Base-by-base conservation (phyloP, 2,888 invertebrate genomes). In the Pyrrhia umbra region DNA sequence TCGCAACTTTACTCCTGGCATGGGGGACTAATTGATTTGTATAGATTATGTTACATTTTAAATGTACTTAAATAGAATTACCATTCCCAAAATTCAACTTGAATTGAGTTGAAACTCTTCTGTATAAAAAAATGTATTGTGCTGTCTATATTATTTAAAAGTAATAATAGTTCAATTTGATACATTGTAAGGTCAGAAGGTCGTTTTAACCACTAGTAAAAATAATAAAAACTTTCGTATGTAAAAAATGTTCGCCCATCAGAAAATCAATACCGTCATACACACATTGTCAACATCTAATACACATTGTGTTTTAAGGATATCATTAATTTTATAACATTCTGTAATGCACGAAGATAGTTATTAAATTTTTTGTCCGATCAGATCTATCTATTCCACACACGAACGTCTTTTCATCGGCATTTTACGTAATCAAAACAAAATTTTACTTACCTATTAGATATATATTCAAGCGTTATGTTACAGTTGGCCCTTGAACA, bases 351-450 rank as follows among this genome's bases (percentile, higher is more conserved):
- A 2, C 21, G 5, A 6, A n/a, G 21, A n/a, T 6, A 6, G n/a
- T 15, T 21, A 21, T 13, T 6, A n/a, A 5, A 21, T 2, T 13
- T 1, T 52, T 5, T 13, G 20, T 18, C 25, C 61, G 16, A 23
- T 21, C 23, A 16, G 2, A 6, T 16, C 37, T 8, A n/a, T 25
- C 20, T 5, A n/a, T 3, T 27, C 23, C 27, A 49, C 15, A n/a
- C 16, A 39, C 21, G 27, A 54, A 34, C 20, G 42, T 30, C 18
- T 25, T 55, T 27, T 59, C 37, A 55, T 55, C 75, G 75, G 51
- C 20, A 46, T 74, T 70, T 74, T 70, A 70, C 75, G 70, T 70
- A 70, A 70, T 59, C 75, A 20, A 39, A 70, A 39, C 37, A 42
- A 58, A 74, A 37, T 51, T 9, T 27, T 25, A 50, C 75, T 74